Evolutionary conservation across 2,797 vertebrate species (phyloP).

Genomic region (Petrocephalus sullivani): DNA sequence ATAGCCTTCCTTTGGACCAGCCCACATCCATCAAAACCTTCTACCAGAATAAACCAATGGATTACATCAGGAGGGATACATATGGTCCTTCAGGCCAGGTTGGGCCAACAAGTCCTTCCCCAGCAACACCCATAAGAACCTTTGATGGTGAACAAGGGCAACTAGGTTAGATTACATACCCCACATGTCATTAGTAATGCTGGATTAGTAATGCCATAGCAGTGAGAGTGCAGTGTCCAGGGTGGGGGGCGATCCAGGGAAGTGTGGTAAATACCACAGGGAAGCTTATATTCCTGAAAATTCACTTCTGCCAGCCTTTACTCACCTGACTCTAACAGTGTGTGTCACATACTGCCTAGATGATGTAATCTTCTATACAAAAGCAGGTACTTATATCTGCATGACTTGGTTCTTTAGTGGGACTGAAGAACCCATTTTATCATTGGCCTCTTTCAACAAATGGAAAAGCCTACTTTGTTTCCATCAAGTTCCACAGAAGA

Average conservation of each 20-base stretch:
- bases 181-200: not conserved
- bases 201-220: conserved; percentile 11
- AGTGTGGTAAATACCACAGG: not conserved
- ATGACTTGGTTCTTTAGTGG: not conserved
- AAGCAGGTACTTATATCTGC: not conserved
- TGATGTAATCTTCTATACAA: conserved; percentile 7
- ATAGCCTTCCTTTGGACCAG: conserved; percentile 40
- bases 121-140: not conserved
- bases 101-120: not conserved
- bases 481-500: not conserved
- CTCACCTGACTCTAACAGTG: conserved; percentile 13
- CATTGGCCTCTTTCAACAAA: not conserved
- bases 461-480: not conserved
- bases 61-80: not conserved
- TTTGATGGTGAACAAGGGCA: conserved; percentile 6
- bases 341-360: not conserved
- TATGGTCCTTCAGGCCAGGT: not conserved
- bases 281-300: not conserved
- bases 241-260: not conserved
- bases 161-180: not conserved
- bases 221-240: not conserved
- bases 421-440: not conserved
- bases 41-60: not conserved
- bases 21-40: conserved; percentile 23
- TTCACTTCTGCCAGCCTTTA: not conserved